phyloP scores from a whole-genome alignment of 2,888 invertebrate genomes.

The Trissonchulus sp. region DNA sequence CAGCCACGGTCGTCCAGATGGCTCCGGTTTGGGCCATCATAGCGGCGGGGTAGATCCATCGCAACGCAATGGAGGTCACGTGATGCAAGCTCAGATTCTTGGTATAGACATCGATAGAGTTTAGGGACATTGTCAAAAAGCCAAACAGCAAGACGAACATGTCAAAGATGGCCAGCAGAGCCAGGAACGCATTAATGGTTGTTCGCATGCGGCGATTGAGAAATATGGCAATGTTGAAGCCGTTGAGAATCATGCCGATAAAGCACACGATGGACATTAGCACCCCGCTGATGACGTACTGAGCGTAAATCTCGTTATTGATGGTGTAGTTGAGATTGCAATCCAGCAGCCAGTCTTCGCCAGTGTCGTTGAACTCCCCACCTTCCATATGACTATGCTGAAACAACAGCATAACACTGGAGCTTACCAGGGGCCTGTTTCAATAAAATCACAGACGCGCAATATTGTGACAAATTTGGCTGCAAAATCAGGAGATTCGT shows the following conservation, averaged over 20 bases:
- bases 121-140: background rate
- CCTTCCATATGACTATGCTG: no score
- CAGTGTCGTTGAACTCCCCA: no score
- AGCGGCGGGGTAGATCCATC: background rate
- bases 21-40: constrained; percentile 1
- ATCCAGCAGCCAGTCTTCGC: no score
- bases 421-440: no score
- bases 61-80: background rate
- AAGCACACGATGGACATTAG: background rate
- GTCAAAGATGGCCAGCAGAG: background rate
- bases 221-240: background rate
- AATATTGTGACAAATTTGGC: no score
- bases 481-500: no score
- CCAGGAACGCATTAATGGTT: background rate
- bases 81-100: background rate
- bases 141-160: background rate
- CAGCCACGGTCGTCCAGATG: background rate
- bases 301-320: background rate
- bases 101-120: background rate
- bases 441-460: no score
- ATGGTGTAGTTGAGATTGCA: no score
- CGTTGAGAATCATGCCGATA: background rate
- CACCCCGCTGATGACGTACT: background rate
- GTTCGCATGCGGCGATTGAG: background rate
- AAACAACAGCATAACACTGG: no score